Evolutionary conservation across 2,113 vertebrate species (phyloP).

Genomic region (Spea bombifrons): DNA sequence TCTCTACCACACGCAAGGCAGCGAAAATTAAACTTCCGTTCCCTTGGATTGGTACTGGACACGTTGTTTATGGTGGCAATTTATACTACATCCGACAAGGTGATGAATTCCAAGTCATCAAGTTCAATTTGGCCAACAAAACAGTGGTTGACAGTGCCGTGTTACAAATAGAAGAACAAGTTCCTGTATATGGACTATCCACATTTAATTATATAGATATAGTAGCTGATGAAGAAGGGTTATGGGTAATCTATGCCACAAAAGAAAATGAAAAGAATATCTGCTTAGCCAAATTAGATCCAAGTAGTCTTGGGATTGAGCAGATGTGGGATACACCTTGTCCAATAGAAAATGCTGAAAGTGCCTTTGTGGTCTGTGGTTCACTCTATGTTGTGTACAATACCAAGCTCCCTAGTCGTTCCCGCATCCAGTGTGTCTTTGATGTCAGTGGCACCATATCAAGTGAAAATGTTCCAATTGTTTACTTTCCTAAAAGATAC

Average conservation of each 20-base stretch:
- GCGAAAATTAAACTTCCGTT: slow-evolving; percentile 77
- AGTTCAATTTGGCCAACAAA: slow-evolving; percentile 79
- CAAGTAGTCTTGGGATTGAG: slow-evolving; percentile 83
- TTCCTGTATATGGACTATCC: slow-evolving; percentile 80
- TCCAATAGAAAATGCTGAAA: slow-evolving; percentile 85
- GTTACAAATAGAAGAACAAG: slow-evolving; percentile 76
- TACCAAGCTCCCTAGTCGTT: slow-evolving; percentile 83
- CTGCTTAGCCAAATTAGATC: slow-evolving; percentile 89
- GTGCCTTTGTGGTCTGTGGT: slow-evolving; percentile 87
- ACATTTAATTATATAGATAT: slow-evolving; percentile 83
- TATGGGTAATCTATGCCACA: slow-evolving; percentile 87
- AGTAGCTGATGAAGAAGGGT: slow-evolving; percentile 82
- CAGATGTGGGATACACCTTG: slow-evolving; percentile 95
- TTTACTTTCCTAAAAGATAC: slow-evolving; percentile 92
- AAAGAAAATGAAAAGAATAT: slow-evolving; percentile 82
- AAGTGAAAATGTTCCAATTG: slow-evolving; percentile 77
- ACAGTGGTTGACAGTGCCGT: slow-evolving; percentile 80
- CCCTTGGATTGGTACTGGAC: slow-evolving; percentile 80
- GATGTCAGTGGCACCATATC: slow-evolving; percentile 83
- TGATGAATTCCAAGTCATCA: slow-evolving; percentile 81
- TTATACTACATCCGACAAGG: slow-evolving; percentile 81
- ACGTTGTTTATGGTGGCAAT: slow-evolving; percentile 79
- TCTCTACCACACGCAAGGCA: slow-evolving; percentile 67
- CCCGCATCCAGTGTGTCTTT: slow-evolving; percentile 88
- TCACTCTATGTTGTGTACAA: slow-evolving; percentile 95